Evolutionary conservation across 1,140 invertebrate species (phyloP).

Genomic region (Drosophila melanica): DNA sequence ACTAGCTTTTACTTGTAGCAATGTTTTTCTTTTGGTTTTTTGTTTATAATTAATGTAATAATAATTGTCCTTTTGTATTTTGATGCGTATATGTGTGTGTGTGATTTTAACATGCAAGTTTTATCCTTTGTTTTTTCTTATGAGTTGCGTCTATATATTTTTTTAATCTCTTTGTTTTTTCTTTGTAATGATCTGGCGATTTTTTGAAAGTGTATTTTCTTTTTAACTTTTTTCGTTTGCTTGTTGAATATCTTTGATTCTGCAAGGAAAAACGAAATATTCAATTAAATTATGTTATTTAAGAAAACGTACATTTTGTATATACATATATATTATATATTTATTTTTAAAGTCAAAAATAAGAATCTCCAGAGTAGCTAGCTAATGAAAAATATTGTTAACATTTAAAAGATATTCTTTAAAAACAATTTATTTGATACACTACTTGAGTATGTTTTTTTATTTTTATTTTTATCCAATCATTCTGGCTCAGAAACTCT

Average conservation of each 20-base stretch:
- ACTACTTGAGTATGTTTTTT: too few relatives aligned
- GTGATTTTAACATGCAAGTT: constrained; percentile 53
- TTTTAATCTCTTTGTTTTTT: constrained; percentile 19
- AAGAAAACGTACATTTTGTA: too few relatives aligned
- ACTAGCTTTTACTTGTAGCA: constrained; percentile 72
- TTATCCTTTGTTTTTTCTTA: constrained; percentile 40
- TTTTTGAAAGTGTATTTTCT: constrained; percentile 30
- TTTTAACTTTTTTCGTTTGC: constrained; percentile 46
- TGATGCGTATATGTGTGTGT: constrained; percentile 24
- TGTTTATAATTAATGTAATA: constrained; percentile 50
- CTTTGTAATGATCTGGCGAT: constrained; percentile 17
- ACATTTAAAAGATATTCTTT: too few relatives aligned
- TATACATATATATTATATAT: too few relatives aligned
- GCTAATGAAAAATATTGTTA: too few relatives aligned
- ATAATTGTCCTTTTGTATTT: constrained; percentile 49
- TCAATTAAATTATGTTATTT: too few relatives aligned
- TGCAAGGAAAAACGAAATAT: constrained; percentile 28
- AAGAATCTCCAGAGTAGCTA: too few relatives aligned
- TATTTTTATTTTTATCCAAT: too few relatives aligned
- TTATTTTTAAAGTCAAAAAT: too few relatives aligned
- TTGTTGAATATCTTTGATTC: constrained; percentile 34
- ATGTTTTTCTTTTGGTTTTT: constrained; percentile 46
- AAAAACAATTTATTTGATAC: too few relatives aligned
- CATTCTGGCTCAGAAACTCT: too few relatives aligned
- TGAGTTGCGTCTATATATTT: constrained; percentile 40